A percentile compares a stretch with the other conserved stretches of the same genome.
Evolutionary conservation across 2,797 vertebrate species (phyloP).

Genomic region (Danio kyathit): DNA sequence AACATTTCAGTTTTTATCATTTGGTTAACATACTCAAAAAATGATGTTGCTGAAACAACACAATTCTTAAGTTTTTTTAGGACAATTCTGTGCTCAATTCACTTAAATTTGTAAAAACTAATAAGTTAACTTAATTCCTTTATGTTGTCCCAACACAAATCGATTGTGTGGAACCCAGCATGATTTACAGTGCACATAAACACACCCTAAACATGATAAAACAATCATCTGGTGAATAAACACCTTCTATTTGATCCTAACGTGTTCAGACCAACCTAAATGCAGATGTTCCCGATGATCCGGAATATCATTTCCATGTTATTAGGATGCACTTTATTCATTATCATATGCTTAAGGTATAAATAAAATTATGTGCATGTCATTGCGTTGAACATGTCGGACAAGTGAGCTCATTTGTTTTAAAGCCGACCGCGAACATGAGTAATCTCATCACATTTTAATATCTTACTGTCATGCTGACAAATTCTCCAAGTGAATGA

Average conservation of each 20-base stretch:
- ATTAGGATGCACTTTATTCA: conserved; percentile 55
- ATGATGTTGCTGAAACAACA: too few relatives aligned
- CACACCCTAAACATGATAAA: not conserved
- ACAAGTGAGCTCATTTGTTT: conserved; percentile 56
- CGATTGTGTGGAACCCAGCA: too few relatives aligned
- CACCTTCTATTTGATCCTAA: conserved; percentile 7
- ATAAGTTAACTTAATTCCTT: too few relatives aligned
- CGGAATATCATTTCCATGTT: conserved; percentile 47
- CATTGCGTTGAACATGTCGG: conserved; percentile 51
- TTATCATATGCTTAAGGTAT: conserved; percentile 55
- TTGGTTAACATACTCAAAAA: too few relatives aligned
- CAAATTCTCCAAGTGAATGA: conserved; percentile 55
- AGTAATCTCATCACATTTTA: conserved; percentile 55
- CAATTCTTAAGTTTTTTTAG: too few relatives aligned
- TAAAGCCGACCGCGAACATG: conserved; percentile 43
- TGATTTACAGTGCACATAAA: too few relatives aligned
- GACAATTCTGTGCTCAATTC: too few relatives aligned
- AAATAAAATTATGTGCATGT: conserved; percentile 52
- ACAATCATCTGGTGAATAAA: not conserved
- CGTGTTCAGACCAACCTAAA: conserved; percentile 34
- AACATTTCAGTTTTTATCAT: too few relatives aligned
- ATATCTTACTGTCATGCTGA: conserved; percentile 56
- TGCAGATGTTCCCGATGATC: conserved; percentile 35
- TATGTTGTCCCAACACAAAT: too few relatives aligned
- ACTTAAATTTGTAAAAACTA: too few relatives aligned